Percentiles rank a stretch among this genome's conserved stretches.
Evolutionary conservation across 2,888 invertebrate species (phyloP).

Genomic region (Xanthorhoe designata): DNA sequence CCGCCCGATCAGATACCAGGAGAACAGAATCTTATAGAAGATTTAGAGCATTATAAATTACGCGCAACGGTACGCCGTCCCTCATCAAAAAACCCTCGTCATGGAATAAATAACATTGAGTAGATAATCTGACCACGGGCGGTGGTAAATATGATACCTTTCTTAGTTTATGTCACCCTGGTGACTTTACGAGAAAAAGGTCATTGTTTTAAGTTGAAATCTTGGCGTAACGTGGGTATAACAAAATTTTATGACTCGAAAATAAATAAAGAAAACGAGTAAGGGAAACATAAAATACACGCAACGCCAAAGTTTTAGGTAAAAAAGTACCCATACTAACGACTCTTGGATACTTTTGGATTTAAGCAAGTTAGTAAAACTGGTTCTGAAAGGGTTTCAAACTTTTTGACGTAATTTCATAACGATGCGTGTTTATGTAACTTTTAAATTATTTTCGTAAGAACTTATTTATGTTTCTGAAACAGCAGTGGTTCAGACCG

Average conservation of each 20-base stretch:
- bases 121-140: constrained; percentile 58
- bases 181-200: constrained; percentile 49
- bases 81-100: constrained; percentile 74
- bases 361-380: neutral
- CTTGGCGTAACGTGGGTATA: neutral
- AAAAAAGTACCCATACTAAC: neutral
- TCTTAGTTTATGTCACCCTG: constrained; percentile 54
- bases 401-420: neutral
- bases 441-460: neutral
- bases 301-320: neutral
- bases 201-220: constrained; percentile 37
- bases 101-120: constrained; percentile 59
- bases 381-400: neutral
- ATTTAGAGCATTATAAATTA: constrained; percentile 63
- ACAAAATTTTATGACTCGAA: constrained; percentile 1
- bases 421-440: neutral
- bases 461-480: neutral
- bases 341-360: neutral
- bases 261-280: neutral
- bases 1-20: constrained; percentile 57
- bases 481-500: neutral
- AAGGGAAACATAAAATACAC: neutral
- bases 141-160: constrained; percentile 59
- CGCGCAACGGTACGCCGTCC: constrained; percentile 61
- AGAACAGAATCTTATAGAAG: constrained; percentile 55